These are phyloP conservation scores for Mylabris sibirica DNA, from an alignment of 2,888 invertebrate genomes.

Conservation along the genomic window DNA sequence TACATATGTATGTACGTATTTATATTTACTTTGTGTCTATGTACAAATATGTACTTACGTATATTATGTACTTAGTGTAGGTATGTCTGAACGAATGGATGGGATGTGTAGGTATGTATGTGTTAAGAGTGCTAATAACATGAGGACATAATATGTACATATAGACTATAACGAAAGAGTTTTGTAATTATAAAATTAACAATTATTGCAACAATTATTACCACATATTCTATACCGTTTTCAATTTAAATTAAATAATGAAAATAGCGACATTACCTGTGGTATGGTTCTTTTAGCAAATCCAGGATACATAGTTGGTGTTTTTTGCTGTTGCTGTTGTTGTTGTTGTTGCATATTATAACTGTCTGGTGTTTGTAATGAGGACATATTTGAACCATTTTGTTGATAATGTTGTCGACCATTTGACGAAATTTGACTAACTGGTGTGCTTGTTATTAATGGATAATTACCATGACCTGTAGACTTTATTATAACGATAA, in stretches of 20 bases:
- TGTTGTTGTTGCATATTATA: not conserved
- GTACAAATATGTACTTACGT: not conserved
- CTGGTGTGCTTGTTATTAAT: constrained; percentile 39
- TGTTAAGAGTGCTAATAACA: not conserved
- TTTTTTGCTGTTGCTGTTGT: not conserved
- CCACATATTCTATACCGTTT: not conserved
- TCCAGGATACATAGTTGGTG: constrained; percentile 29
- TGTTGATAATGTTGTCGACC: constrained; percentile 23
- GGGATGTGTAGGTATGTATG: not conserved
- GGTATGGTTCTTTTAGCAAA: constrained; percentile 23
- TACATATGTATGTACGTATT: not conserved
- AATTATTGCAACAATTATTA: not conserved
- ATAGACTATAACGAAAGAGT: not conserved
- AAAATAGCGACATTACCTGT: constrained; percentile 14
- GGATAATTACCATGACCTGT: constrained; percentile 28
- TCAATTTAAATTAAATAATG: constrained; percentile 12
- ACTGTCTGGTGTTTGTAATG: constrained; percentile 21
- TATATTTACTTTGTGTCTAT: not conserved
- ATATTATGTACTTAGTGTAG: not conserved
- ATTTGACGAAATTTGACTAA: constrained; percentile 12
- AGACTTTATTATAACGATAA: constrained; percentile 18
- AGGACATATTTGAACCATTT: constrained; percentile 36
- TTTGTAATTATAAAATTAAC: not conserved
- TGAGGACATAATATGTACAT: not conserved
- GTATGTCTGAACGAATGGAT: not conserved